phyloP scores from a whole-genome alignment of 2,113 vertebrate species.

The Seriola quinqueradiata region DNA sequence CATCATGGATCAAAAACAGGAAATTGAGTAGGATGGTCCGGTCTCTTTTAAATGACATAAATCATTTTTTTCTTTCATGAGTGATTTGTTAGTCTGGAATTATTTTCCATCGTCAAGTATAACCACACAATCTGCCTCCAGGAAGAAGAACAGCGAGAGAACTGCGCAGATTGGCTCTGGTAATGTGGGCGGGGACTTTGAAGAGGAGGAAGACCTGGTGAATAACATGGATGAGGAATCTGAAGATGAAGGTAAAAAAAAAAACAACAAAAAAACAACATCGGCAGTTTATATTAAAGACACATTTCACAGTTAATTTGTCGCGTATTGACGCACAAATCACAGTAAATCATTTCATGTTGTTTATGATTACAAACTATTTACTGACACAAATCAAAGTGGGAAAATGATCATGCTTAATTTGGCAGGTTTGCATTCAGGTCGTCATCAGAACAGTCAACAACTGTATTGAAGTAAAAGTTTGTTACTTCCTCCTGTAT shows the following conservation, averaged over 20 bases:
- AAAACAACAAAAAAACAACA: not conserved
- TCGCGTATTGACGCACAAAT: not conserved
- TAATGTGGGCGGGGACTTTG: slow-evolving; percentile 4
- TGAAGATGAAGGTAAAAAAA: slow-evolving; percentile 78
- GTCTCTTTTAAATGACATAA: too few relatives aligned
- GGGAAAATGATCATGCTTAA: not conserved
- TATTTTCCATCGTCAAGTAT: not conserved
- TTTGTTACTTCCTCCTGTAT: not conserved
- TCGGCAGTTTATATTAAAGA: not conserved
- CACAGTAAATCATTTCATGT: not conserved
- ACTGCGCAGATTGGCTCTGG: slow-evolving; percentile 27
- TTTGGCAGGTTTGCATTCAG: not conserved
- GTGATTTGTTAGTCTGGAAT: not conserved
- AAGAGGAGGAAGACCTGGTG: slow-evolving; percentile 74
- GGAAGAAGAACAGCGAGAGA: slow-evolving; percentile 66
- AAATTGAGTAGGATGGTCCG: too few relatives aligned
- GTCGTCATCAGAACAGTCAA: not conserved
- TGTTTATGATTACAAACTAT: not conserved
- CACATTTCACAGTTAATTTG: not conserved
- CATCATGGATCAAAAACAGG: too few relatives aligned
- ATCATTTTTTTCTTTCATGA: not conserved
- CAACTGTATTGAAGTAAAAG: not conserved
- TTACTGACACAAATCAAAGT: not conserved
- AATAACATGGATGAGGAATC: slow-evolving; percentile 67
- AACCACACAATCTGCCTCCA: slow-evolving; percentile 41